These are phyloP conservation scores for Amphibalanus amphitrite DNA, from an alignment of 1,140 invertebrate genomes.

Conservation along the genomic window DNA sequence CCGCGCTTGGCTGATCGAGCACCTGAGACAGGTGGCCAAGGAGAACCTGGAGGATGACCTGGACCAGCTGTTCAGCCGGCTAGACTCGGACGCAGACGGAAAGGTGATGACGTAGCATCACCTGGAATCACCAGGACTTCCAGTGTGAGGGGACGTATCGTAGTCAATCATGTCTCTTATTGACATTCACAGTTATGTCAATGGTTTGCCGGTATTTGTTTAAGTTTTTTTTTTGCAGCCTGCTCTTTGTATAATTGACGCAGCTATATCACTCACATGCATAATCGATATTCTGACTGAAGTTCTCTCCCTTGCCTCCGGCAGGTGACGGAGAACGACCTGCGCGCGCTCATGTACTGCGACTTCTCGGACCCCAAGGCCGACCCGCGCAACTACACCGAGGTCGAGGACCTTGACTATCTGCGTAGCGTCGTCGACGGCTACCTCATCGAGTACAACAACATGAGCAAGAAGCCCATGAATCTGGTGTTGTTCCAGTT, in stretches of 20 bases:
- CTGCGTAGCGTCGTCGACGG: slow-evolving; percentile 70
- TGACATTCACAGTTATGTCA: too few species aligned
- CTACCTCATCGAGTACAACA: slow-evolving; percentile 82
- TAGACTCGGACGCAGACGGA: slow-evolving; percentile 31
- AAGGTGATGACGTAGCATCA: too few species aligned
- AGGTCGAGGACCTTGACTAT: slow-evolving; percentile 65
- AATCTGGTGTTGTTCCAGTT: slow-evolving; percentile 89
- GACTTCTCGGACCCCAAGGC: slow-evolving; percentile 89
- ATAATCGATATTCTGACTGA: too few species aligned
- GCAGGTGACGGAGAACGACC: slow-evolving; percentile 50
- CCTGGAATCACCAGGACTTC: too few species aligned
- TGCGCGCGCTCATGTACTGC: slow-evolving; percentile 79
- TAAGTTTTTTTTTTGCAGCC: too few species aligned
- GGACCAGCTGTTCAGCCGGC: slow-evolving; percentile 33
- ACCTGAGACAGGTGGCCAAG: slow-evolving; percentile 27
- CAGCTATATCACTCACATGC: too few species aligned
- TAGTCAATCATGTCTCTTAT: too few species aligned
- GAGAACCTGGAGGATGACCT: slow-evolving; percentile 34
- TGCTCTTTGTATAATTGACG: too few species aligned
- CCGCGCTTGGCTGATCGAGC: slow-evolving; percentile 57
- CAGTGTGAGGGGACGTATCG: too few species aligned
- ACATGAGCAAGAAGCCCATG: slow-evolving; percentile 95
- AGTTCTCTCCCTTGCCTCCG: too few species aligned
- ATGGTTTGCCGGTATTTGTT: too few species aligned
- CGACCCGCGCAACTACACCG: slow-evolving; percentile 62